phyloP scores from a whole-genome alignment of 2,888 invertebrate genomes.

The Lomographa bimaculata region DNA sequence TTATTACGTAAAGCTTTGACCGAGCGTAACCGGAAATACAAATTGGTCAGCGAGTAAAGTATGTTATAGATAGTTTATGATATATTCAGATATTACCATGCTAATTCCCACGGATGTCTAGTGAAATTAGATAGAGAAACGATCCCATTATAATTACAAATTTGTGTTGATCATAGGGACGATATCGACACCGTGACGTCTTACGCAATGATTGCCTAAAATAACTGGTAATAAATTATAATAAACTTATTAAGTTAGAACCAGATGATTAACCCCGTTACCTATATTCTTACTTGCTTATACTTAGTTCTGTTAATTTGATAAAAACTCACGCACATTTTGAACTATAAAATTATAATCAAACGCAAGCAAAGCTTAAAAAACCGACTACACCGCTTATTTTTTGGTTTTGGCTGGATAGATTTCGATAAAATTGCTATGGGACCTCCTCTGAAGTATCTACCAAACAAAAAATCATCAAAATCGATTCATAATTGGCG shows the following conservation, averaged over 20 bases:
- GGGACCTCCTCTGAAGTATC: too few species aligned
- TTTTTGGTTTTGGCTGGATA: too few species aligned
- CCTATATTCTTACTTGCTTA: neutral
- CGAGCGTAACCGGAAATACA: conserved; percentile 35
- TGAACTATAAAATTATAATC: too few species aligned
- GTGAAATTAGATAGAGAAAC: conserved; percentile 56
- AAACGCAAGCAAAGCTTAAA: too few species aligned
- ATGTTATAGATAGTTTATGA: conserved; percentile 14
- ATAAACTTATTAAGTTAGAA: conserved; percentile 4
- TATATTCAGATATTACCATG: conserved; percentile 42
- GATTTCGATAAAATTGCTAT: too few species aligned
- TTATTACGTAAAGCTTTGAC: conserved; percentile 37
- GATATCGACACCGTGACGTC: conserved; percentile 15
- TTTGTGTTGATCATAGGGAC: conserved; percentile 46
- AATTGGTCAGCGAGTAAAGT: conserved; percentile 34
- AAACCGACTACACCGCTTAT: too few species aligned
- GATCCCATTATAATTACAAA: conserved; percentile 48
- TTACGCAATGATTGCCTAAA: conserved; percentile 39
- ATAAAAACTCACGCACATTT: too few species aligned
- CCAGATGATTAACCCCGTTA: neutral
- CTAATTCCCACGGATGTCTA: conserved; percentile 45
- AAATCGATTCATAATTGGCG: too few species aligned
- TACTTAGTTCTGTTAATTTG: too few species aligned
- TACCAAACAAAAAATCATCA: too few species aligned
- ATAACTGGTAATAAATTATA: conserved; percentile 20